Conservation (phyloP, 1,140 invertebrate genomes). For the Cotesia chilonis region DNA sequence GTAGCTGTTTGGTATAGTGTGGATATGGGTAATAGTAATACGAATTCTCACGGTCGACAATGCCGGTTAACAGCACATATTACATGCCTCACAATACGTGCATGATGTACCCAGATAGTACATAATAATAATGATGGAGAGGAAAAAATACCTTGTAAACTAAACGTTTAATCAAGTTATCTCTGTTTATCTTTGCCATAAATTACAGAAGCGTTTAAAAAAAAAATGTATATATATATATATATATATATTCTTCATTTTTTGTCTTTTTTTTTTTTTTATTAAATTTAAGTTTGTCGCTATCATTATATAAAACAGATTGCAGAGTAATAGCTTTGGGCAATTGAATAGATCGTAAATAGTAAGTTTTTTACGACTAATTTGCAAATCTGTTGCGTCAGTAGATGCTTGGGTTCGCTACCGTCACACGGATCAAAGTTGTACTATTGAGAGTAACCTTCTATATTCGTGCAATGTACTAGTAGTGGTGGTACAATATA, state of each 20-base stretch:
- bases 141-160: constrained; percentile 3
- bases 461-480: too few species aligned
- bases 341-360: constrained; percentile 13
- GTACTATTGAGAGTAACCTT: background rate
- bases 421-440: constrained; percentile 21
- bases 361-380: constrained; percentile 32
- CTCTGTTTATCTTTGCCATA: constrained; percentile 13
- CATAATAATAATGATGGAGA: background rate
- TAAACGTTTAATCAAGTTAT: constrained; percentile 12
- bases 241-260: background rate
- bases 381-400: constrained; percentile 37
- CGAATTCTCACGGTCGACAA: constrained; percentile 24
- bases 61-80: constrained; percentile 7
- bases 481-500: background rate
- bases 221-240: background rate
- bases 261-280: background rate
- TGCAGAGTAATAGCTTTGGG: constrained; percentile 18
- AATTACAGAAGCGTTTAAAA: background rate
- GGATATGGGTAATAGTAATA: background rate
- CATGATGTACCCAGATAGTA: too few species aligned
- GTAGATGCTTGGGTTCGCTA: constrained; percentile 17
- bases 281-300: too few species aligned
- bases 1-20: background rate
- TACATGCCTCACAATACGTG: constrained; percentile 15
- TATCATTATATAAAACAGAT: constrained; percentile 5